Percentiles rank a stretch among this genome's conserved stretches.
Evolutionary conservation across 2,888 invertebrate species (phyloP).

Genomic region (Campaea margaritaria): DNA sequence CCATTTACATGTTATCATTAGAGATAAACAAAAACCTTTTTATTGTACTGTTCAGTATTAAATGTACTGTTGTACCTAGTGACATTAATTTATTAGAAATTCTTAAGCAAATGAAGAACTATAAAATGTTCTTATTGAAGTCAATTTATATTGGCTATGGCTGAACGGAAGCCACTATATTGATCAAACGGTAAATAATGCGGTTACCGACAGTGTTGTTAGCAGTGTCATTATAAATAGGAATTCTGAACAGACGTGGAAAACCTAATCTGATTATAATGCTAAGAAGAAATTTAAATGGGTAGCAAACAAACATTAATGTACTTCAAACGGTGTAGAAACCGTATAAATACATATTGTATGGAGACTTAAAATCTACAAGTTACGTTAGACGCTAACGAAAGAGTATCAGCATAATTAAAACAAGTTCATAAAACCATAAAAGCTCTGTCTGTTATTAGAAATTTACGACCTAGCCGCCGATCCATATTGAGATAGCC

Average conservation of each 20-base stretch:
- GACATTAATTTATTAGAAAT: not conserved
- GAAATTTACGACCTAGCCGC: slow-evolving; percentile 32
- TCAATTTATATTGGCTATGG: slow-evolving; percentile 12
- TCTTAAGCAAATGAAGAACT: slow-evolving; percentile 1
- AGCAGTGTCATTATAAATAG: slow-evolving; percentile 1
- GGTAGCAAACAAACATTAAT: no score
- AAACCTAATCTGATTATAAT: not conserved
- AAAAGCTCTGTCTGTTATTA: slow-evolving; percentile 26
- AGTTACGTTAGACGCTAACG: slow-evolving; percentile 5
- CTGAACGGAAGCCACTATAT: slow-evolving; percentile 12
- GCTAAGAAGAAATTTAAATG: not conserved
- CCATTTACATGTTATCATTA: no score
- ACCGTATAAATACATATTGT: not conserved
- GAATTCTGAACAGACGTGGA: not conserved
- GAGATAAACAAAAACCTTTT: no score
- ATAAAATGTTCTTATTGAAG: slow-evolving; percentile 13
- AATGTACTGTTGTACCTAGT: not conserved
- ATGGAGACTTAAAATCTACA: slow-evolving; percentile 2
- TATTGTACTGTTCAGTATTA: no score
- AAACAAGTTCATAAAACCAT: slow-evolving; percentile 25
- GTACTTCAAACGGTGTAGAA: no score
- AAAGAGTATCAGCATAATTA: slow-evolving; percentile 6
- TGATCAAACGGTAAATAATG: slow-evolving; percentile 27
- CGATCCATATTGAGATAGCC: slow-evolving; percentile 25
- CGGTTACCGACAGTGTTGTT: slow-evolving; percentile 8